A percentile compares a stretch with the other conserved stretches of the same genome.
These are phyloP conservation scores for Julus scandinavius DNA, from an alignment of 2,888 invertebrate genomes.

Conservation along the genomic window DNA sequence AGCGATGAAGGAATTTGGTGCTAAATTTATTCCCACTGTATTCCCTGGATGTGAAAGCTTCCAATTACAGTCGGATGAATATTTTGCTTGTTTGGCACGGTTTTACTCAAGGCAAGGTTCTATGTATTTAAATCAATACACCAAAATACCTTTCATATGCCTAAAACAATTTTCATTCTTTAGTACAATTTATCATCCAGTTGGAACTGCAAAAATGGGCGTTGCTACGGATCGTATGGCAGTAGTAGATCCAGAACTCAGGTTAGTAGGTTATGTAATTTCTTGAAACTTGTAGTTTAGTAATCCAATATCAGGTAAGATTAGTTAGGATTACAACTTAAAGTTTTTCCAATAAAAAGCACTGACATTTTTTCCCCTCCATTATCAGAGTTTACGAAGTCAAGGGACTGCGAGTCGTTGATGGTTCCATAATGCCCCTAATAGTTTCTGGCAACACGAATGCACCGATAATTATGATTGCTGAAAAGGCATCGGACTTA, in stretches of 20 bases:
- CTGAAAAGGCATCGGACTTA: conserved; percentile 84
- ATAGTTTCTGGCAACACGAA: conserved; percentile 82
- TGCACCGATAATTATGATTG: conserved; percentile 83
- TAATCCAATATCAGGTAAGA: too few relatives aligned
- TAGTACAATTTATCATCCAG: conserved; percentile 54
- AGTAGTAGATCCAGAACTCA: conserved; percentile 55
- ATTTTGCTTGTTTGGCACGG: conserved; percentile 53
- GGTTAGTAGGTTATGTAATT: conserved; percentile 30
- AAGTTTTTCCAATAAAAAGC: too few relatives aligned
- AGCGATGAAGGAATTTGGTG: conserved; percentile 59
- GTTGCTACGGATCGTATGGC: conserved; percentile 50
- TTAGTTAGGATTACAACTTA: too few relatives aligned
- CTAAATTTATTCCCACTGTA: conserved; percentile 57
- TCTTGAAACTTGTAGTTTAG: too few relatives aligned
- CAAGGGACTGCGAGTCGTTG: conserved; percentile 76
- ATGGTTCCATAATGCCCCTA: conserved; percentile 83
- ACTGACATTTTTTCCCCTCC: not conserved
- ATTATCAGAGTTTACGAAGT: conserved; percentile 73
- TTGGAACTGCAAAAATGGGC: conserved; percentile 55
- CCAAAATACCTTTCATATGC: not conserved
- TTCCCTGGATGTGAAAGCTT: conserved; percentile 60
- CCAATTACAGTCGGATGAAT: conserved; percentile 52
- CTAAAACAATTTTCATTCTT: not conserved
- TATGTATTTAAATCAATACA: not conserved
- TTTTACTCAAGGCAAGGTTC: conserved; percentile 44